A percentile compares a stretch with the other conserved stretches of the same genome.
Conservation (phyloP, 2,888 invertebrate genomes). For the Liopterus haemorrhoidalis region DNA sequence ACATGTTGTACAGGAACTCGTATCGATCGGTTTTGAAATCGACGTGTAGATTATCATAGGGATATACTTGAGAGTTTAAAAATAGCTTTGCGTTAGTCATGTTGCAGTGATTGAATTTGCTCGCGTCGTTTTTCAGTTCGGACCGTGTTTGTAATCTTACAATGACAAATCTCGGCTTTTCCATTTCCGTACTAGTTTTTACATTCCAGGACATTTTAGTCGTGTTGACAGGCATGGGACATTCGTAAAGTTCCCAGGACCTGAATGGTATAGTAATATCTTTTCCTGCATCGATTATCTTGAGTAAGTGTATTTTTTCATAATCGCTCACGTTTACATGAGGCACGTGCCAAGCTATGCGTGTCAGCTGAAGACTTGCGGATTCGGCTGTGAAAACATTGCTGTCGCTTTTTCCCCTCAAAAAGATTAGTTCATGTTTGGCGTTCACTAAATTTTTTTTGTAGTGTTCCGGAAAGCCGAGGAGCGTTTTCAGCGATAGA, state of each 20-base stretch:
- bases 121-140: constrained; percentile 33
- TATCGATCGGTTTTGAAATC: constrained; percentile 33
- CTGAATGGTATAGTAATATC: constrained; percentile 32
- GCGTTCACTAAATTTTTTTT: constrained; percentile 39
- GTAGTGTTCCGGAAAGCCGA: constrained; percentile 40
- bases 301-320: constrained; percentile 32
- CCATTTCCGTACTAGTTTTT: constrained; percentile 35
- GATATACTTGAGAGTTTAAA: constrained; percentile 39
- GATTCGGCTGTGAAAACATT: background rate
- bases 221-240: constrained; percentile 37
- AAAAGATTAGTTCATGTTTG: constrained; percentile 36
- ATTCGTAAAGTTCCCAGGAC: constrained; percentile 40
- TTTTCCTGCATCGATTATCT: constrained; percentile 15
- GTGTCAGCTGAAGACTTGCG: constrained; percentile 22
- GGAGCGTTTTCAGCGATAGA: constrained; percentile 34
- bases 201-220: constrained; percentile 37
- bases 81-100: constrained; percentile 39
- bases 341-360: constrained; percentile 29
- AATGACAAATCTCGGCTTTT: constrained; percentile 41
- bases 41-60: constrained; percentile 39
- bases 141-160: constrained; percentile 40
- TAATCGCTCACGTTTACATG: constrained; percentile 29
- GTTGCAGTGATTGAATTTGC: constrained; percentile 33
- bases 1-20: constrained; percentile 34
- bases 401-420: background rate